These are phyloP conservation scores for Dendrolimus houi DNA, from an alignment of 2,888 invertebrate genomes.

Conservation along the genomic window DNA sequence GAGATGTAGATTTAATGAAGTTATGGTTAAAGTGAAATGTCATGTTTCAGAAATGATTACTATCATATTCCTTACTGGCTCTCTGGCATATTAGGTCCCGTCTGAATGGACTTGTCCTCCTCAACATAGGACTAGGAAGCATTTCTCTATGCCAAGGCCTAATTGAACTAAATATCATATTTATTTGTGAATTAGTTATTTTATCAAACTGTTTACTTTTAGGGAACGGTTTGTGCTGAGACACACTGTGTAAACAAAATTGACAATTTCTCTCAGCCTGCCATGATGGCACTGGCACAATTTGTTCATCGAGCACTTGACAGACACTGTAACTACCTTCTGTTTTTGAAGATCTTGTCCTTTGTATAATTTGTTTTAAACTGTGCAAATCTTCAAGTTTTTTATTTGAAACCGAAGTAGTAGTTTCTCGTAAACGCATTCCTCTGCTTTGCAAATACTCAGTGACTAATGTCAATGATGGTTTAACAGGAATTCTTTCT, in stretches of 20 bases:
- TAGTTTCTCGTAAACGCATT: conserved; percentile 47
- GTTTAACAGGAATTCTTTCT: conserved; percentile 26
- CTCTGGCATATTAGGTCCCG: conserved; percentile 26
- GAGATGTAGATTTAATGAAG: too few species aligned
- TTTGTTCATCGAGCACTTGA: conserved; percentile 53
- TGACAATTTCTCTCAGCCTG: conserved; percentile 35
- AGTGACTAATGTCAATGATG: conserved; percentile 53
- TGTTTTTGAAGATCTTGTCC: conserved; percentile 37
- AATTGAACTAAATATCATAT: conserved; percentile 30
- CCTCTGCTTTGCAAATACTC: conserved; percentile 57
- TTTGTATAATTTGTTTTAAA: conserved; percentile 52
- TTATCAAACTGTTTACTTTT: conserved; percentile 19
- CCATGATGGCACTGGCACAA: conserved; percentile 57
- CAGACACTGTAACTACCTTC: conserved; percentile 55
- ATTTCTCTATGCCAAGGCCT: conserved; percentile 21
- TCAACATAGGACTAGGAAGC: conserved; percentile 28
- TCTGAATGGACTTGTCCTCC: conserved; percentile 32
- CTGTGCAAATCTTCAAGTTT: conserved; percentile 46
- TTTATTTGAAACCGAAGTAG: conserved; percentile 21
- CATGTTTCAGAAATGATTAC: not conserved
- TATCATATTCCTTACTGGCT: conserved; percentile 26
- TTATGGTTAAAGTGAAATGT: not conserved
- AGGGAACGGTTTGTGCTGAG: conserved; percentile 8
- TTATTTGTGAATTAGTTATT: conserved; percentile 30
- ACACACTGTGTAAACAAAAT: conserved; percentile 20